A percentile compares a stretch with the other conserved stretches of the same genome.
Conservation (phyloP, 2,888 invertebrate species). For the Parelbella ahira region DNA sequence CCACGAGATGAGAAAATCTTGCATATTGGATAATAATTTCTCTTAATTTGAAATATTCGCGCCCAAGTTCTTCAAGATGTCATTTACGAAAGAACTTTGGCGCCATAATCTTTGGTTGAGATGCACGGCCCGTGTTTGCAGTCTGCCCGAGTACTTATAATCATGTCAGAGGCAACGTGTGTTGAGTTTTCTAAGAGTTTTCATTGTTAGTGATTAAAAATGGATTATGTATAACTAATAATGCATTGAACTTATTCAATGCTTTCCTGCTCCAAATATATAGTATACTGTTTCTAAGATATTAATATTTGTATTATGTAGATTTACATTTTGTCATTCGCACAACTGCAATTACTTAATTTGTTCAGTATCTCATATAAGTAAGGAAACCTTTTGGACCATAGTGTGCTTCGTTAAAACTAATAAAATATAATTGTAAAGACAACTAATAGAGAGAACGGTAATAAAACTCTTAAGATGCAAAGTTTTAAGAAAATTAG, state of each 20-base stretch:
- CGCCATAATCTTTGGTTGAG: too few species aligned
- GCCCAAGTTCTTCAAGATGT: too few species aligned
- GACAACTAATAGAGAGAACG: constrained; percentile 18
- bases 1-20: too few species aligned
- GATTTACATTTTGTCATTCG: constrained; percentile 5
- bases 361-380: constrained; percentile 14
- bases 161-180: constrained; percentile 29
- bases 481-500: too few species aligned
- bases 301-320: constrained; percentile 17
- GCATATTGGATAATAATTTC: too few species aligned
- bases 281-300: constrained; percentile 13
- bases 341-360: constrained; percentile 11
- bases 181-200: constrained; percentile 47
- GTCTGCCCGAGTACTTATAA: too few species aligned
- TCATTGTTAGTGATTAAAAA: constrained; percentile 53
- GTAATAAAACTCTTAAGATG: constrained; percentile 1
- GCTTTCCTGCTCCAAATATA: constrained; percentile 19
- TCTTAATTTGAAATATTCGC: too few species aligned
- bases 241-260: constrained; percentile 13
- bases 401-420: constrained; percentile 18
- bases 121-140: too few species aligned
- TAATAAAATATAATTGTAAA: too few species aligned
- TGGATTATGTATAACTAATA: constrained; percentile 6
- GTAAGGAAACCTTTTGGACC: constrained; percentile 22
- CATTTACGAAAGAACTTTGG: too few species aligned